These are phyloP conservation scores for human (Homo sapiens) DNA, from an alignment of 2,113 vertebrate genomes.

Conservation along the genomic window DNA sequence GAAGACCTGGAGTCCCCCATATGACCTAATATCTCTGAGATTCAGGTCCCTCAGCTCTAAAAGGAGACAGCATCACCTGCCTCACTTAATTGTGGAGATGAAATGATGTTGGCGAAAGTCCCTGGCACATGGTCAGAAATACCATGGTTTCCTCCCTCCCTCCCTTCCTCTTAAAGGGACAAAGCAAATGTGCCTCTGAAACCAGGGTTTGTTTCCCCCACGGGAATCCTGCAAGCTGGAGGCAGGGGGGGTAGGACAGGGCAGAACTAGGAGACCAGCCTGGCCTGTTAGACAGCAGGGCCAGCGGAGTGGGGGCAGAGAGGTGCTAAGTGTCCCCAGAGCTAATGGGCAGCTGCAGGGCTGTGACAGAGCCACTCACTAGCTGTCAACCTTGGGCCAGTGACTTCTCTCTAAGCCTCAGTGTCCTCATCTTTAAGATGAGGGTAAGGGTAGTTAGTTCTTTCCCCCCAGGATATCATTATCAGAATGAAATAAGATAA, in stretches of 20 bases:
- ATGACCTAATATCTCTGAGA: background rate
- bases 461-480: background rate
- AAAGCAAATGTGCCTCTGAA: background rate
- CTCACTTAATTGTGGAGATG: background rate
- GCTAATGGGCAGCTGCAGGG: background rate
- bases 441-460: background rate
- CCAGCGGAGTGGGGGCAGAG: background rate
- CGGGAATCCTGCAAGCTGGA: background rate
- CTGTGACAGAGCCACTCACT: background rate
- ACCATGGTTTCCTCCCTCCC: background rate
- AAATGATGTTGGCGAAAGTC: background rate
- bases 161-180: conserved; percentile 5
- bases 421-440: background rate
- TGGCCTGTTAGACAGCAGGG: background rate
- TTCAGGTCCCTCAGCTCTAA: background rate
- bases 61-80: conserved; percentile 21
- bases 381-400: background rate
- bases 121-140: background rate
- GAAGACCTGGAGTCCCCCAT: background rate
- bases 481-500: background rate
- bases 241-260: background rate
- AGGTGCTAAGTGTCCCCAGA: background rate
- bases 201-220: background rate
- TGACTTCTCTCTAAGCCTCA: conserved; percentile 1
- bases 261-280: background rate